These are phyloP conservation scores for Globodera ellingtonae DNA, from an alignment of 1,140 invertebrate species.

Conservation along the genomic window DNA sequence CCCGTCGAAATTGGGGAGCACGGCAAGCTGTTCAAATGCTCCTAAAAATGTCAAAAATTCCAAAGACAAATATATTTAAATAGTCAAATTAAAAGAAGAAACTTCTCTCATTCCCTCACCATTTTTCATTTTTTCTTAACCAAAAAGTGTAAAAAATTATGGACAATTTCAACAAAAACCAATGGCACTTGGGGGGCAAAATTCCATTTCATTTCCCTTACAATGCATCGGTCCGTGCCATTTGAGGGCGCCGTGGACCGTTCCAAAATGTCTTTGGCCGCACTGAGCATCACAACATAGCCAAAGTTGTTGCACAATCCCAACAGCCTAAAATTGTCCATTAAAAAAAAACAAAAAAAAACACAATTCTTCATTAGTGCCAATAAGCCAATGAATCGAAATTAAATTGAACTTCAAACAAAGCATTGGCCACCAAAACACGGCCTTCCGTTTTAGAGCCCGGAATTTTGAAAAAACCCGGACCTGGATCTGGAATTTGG, in stretches of 20 bases:
- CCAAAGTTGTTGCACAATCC: constrained; percentile 53
- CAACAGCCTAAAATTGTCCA: constrained; percentile 33
- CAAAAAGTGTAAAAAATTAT: too few species aligned
- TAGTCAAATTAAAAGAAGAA: constrained; percentile 6
- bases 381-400: background rate
- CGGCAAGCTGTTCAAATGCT: constrained; percentile 20
- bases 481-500: too few species aligned
- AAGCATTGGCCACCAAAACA: background rate
- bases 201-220: constrained; percentile 14
- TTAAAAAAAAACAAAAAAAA: background rate
- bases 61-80: background rate
- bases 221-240: constrained; percentile 31
- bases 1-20: constrained; percentile 51
- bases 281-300: constrained; percentile 50
- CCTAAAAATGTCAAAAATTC: constrained; percentile 30
- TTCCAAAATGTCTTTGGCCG: constrained; percentile 52
- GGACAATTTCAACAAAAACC: too few species aligned
- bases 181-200: background rate
- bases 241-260: constrained; percentile 23
- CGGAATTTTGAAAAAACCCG: too few species aligned
- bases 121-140: too few species aligned
- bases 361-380: background rate
- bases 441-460: too few species aligned
- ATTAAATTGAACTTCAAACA: background rate
- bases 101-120: background rate